Conservation (phyloP, 2,113 vertebrate species). For the Carettochelys insculpta region DNA sequence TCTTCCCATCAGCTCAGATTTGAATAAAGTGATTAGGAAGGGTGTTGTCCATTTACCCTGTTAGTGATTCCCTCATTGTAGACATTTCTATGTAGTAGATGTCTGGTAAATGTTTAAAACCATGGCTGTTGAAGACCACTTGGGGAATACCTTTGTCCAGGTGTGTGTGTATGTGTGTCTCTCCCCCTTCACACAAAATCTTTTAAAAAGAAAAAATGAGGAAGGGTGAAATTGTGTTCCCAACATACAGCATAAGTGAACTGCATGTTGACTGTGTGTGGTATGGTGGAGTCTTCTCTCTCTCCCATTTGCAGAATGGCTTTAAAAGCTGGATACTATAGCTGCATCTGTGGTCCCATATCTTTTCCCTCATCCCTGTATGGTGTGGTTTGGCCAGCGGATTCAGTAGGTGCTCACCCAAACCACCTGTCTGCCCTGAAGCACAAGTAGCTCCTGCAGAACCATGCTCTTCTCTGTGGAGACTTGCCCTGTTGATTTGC, state of each 20-base stretch:
- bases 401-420: background rate
- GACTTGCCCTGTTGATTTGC: background rate
- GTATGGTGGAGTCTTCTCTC: background rate
- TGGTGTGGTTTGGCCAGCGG: fast-evolving
- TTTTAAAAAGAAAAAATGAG: background rate
- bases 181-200: background rate
- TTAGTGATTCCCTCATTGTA: background rate
- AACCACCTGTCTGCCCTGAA: fast-evolving
- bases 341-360: background rate
- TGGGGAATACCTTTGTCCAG: background rate
- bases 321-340: fast-evolving
- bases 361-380: background rate
- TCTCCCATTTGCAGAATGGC: background rate
- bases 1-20: background rate
- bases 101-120: fast-evolving
- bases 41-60: fast-evolving
- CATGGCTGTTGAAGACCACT: background rate
- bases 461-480: fast-evolving
- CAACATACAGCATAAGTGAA: background rate
- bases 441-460: fast-evolving
- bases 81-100: background rate
- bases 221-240: background rate
- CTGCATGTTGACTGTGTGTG: fast-evolving
- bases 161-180: too few species aligned
- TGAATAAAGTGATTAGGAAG: background rate